These are phyloP conservation scores for Hemiprocne comata DNA, from an alignment of 2,113 vertebrate species.

Conservation along the genomic window DNA sequence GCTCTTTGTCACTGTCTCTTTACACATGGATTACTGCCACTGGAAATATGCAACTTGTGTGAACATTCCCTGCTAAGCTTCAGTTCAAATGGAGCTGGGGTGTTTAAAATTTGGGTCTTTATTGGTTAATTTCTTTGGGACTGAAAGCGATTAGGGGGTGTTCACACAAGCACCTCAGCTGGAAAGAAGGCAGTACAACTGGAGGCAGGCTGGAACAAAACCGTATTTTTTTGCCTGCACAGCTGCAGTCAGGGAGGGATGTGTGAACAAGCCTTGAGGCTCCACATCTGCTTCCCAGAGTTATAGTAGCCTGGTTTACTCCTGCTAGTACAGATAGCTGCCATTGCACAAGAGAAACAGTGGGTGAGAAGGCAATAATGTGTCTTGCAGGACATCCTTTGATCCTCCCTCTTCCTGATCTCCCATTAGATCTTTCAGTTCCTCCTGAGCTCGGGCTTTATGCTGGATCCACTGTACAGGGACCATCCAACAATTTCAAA, in stretches of 20 bases:
- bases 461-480: neutral
- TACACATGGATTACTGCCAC: neutral
- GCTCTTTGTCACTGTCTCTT: neutral
- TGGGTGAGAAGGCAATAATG: neutral
- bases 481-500: neutral
- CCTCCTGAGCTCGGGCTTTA: neutral
- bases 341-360: neutral
- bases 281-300: neutral
- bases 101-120: neutral
- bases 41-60: neutral
- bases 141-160: neutral
- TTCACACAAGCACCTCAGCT: neutral
- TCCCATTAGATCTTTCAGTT: neutral
- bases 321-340: neutral
- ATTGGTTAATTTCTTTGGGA: neutral
- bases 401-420: neutral
- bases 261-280: constrained; percentile 18
- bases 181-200: neutral
- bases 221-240: neutral
- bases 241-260: neutral
- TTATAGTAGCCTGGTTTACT: neutral
- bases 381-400: neutral
- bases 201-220: neutral
- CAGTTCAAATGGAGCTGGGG: neutral
- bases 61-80: neutral